Base-by-base conservation (phyloP, 92 coral and sea anemone species). In the Nematostella vectensis region DNA sequence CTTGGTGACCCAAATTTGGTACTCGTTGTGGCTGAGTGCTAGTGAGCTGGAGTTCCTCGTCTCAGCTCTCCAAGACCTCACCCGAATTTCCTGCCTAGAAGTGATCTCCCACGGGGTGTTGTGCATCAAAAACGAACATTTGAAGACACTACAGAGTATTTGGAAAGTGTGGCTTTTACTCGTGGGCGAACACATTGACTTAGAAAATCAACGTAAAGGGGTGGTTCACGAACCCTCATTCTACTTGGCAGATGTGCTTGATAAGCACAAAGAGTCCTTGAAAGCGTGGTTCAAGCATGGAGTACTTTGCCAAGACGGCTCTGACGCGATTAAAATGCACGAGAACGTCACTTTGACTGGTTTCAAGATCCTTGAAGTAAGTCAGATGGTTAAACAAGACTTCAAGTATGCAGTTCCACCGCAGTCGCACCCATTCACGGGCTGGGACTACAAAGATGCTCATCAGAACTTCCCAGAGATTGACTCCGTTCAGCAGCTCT, bases 1-100 rank as follows among this genome's bases (percentile, higher is more conserved):
- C 44, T 47, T 84, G 24, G 83, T 80, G 31, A 80, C 81, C 29
- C 88, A 85, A 57, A 72, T 81, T 8, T 85, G 88, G 95, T 85
- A 85, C 54, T 85, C 95, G n/a, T 52, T 75, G 43, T 44, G 62
- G 15, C 75, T 83, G 21, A 74, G 75, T 25, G 62, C 57, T 15
- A 27, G 55, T 8, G 65, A 71, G 52, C 68, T 59, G 16, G 33
- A 30, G 47, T 69, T 64, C 16, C 69, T 80, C 10, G 25, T 54
- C 25, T 18, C 55, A 11, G 53, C 77, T 3, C 67, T 85, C 6
- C 42, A 48, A 27, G 83, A 76, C 26, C 59, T 85, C 37, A 28
- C 25, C 30, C 29, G 50, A 18, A 42, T 58, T 31, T 58, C 77
- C 12, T 52, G 62, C 36, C 71, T 72, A 8, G 69, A 71, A 47